These are phyloP conservation scores for Cheilosia soror DNA, from an alignment of 2,888 invertebrate species.

Conservation along the genomic window DNA sequence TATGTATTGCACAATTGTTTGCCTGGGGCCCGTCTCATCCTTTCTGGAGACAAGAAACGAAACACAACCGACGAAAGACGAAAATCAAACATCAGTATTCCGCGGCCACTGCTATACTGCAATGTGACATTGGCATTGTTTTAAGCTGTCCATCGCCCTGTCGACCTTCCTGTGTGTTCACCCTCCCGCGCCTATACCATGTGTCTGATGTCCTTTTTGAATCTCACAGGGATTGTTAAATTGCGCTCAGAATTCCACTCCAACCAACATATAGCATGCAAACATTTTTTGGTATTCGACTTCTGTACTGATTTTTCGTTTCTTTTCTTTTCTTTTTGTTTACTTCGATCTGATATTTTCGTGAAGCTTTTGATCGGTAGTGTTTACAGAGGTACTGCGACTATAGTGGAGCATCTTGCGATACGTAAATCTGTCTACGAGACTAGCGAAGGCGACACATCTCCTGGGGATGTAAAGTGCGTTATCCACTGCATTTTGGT, in stretches of 20 bases:
- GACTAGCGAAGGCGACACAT: slow-evolving; percentile 59
- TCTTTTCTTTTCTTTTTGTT: slow-evolving; percentile 19
- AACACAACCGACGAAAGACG: slow-evolving; percentile 13
- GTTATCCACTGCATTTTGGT: slow-evolving; percentile 59
- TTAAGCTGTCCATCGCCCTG: slow-evolving; percentile 74
- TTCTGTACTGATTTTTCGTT: slow-evolving; percentile 40
- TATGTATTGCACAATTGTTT: slow-evolving; percentile 65
- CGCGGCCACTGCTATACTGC: slow-evolving; percentile 59
- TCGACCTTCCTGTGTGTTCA: slow-evolving; percentile 68
- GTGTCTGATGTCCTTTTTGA: slow-evolving; percentile 59
- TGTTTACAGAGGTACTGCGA: slow-evolving; percentile 53
- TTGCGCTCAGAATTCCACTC: slow-evolving; percentile 67
- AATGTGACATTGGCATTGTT: slow-evolving; percentile 75
- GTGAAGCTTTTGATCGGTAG: slow-evolving; percentile 65
- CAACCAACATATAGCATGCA: slow-evolving; percentile 64
- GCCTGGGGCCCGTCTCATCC: slow-evolving; percentile 16
- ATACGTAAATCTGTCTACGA: slow-evolving; percentile 70
- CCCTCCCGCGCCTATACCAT: slow-evolving; percentile 33
- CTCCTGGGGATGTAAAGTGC: slow-evolving; percentile 67
- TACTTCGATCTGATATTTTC: slow-evolving; percentile 65
- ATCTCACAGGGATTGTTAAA: slow-evolving; percentile 73
- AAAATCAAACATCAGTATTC: slow-evolving; percentile 74
- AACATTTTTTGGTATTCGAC: slow-evolving; percentile 57
- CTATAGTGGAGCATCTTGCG: slow-evolving; percentile 36
- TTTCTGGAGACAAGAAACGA: slow-evolving; percentile 24